These are phyloP conservation scores for Poeciliopsis retropinna DNA, from an alignment of 2,113 vertebrate genomes.

Conservation along the genomic window DNA sequence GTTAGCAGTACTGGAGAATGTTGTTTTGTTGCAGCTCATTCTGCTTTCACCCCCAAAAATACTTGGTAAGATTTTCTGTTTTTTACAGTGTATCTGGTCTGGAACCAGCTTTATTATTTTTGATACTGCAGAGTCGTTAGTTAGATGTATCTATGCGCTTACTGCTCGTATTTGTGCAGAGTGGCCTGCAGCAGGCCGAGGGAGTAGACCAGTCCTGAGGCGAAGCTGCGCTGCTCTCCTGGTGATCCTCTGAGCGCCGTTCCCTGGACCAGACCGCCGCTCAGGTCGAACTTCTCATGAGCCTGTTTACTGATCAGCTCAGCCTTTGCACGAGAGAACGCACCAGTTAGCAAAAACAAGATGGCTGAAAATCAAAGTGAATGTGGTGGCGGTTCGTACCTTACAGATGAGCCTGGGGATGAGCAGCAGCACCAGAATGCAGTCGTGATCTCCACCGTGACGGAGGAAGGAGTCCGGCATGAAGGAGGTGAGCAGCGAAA, in stretches of 20 bases:
- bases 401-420: constrained; percentile 96
- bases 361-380: not conserved
- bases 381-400: constrained; percentile 68
- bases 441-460: constrained; percentile 94
- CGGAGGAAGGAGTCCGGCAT: constrained; percentile 98
- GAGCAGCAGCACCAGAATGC: constrained; percentile 91
- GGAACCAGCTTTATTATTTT: too few relatives aligned
- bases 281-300: constrained; percentile 95
- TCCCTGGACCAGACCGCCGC: constrained; percentile 79
- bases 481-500: constrained; percentile 93
- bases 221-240: constrained; percentile 94
- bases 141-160: not conserved
- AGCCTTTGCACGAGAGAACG: constrained; percentile 73
- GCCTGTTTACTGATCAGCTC: constrained; percentile 98
- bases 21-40: too few relatives aligned
- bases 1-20: too few relatives aligned
- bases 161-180: constrained; percentile 92
- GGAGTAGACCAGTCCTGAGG: constrained; percentile 93
- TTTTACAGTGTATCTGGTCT: too few relatives aligned
- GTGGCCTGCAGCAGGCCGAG: constrained; percentile 92
- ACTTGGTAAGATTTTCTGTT: too few relatives aligned
- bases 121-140: too few relatives aligned
- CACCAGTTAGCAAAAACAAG: not conserved
- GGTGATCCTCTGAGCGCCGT: constrained; percentile 83
- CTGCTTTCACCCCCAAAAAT: too few relatives aligned